Evolutionary conservation across 2,888 invertebrate species (phyloP).

Genomic region (Cremastinae sp.): DNA sequence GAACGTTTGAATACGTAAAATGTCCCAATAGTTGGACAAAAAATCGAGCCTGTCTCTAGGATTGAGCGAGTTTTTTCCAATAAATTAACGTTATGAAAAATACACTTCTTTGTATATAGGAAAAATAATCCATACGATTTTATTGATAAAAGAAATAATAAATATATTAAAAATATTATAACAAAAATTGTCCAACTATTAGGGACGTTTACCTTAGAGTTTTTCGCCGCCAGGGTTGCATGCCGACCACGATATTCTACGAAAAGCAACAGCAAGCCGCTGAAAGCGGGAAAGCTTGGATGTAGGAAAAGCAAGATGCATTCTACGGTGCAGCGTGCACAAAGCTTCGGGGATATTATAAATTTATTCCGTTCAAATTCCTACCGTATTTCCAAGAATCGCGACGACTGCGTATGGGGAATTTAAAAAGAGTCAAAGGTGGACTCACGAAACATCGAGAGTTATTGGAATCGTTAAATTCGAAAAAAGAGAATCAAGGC

Average conservation of each 20-base stretch:
- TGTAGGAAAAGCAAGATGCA: not conserved
- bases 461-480: not conserved
- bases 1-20: too few relatives aligned
- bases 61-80: too few relatives aligned
- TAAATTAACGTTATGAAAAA: too few relatives aligned
- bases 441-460: not conserved
- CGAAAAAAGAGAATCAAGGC: not conserved
- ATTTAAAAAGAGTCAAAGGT: conserved; percentile 1
- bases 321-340: conserved; percentile 31
- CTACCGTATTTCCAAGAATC: too few relatives aligned
- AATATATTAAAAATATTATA: too few relatives aligned
- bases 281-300: not conserved
- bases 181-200: too few relatives aligned
- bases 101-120: too few relatives aligned
- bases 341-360: conserved; percentile 11
- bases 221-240: not conserved
- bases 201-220: too few relatives aligned
- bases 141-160: too few relatives aligned
- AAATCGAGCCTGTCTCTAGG: too few relatives aligned
- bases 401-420: not conserved
- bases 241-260: not conserved
- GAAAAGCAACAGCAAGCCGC: not conserved
- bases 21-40: too few relatives aligned
- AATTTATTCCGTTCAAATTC: not conserved
- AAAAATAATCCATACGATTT: too few relatives aligned